These are phyloP conservation scores for Orcinus orca DNA, from an alignment of 2,113 vertebrate species.

Conservation along the genomic window DNA sequence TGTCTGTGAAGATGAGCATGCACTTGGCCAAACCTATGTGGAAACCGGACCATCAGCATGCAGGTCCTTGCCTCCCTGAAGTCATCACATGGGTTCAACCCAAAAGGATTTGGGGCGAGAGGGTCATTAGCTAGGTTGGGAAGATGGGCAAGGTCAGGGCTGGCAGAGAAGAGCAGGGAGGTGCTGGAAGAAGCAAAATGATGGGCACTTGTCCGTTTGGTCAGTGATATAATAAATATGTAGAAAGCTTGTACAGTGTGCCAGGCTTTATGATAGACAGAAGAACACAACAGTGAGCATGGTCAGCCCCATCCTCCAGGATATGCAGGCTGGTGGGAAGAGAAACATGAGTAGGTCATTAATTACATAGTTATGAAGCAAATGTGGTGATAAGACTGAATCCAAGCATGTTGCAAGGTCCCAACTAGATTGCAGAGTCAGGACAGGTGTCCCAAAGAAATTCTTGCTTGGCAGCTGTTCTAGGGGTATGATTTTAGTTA, in stretches of 20 bases:
- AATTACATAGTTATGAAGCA: neutral
- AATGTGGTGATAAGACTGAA: neutral
- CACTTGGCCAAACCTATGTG: neutral
- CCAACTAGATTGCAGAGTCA: neutral
- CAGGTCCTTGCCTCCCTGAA: neutral
- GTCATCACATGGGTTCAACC: neutral
- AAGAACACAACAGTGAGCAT: neutral
- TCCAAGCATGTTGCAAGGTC: neutral
- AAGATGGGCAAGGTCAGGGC: neutral
- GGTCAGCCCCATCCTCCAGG: neutral
- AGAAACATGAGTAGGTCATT: neutral
- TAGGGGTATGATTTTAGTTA: neutral
- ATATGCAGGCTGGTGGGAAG: neutral
- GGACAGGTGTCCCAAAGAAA: neutral
- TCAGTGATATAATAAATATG: neutral
- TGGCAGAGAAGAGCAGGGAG: neutral
- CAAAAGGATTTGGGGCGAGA: neutral
- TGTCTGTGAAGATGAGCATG: neutral
- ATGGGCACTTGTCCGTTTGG: neutral
- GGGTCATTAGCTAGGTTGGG: neutral
- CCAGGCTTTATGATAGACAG: neutral
- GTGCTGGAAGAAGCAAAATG: neutral
- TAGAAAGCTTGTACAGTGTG: neutral
- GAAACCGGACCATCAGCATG: neutral
- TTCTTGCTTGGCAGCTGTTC: neutral